These are phyloP conservation scores for Pica pica DNA, from an alignment of 2,113 vertebrate species.

Conservation along the genomic window DNA sequence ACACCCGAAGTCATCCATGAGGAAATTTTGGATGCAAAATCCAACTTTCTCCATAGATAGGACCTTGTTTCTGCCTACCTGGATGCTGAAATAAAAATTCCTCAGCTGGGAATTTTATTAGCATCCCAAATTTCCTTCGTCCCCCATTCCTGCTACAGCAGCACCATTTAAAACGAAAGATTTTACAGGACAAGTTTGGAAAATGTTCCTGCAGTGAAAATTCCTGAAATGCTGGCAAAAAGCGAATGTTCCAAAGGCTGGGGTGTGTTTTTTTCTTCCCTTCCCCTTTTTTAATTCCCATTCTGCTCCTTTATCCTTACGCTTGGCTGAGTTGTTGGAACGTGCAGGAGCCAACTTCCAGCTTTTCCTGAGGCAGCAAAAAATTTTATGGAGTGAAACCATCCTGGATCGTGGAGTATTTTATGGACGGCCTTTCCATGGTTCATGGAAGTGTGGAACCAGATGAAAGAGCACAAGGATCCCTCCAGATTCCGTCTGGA, in stretches of 20 bases:
- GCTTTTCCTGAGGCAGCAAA: neutral
- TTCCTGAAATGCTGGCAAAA: neutral
- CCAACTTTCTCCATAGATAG: fast-evolving
- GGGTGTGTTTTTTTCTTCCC: neutral
- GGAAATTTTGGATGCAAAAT: neutral
- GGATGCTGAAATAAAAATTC: neutral
- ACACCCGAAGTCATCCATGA: neutral
- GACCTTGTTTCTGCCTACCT: neutral
- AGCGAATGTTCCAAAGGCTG: neutral
- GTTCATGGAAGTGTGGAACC: fast-evolving
- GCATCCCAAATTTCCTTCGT: neutral
- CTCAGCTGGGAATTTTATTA: neutral
- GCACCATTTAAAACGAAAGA: neutral
- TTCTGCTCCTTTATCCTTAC: neutral
- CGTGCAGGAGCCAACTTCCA: neutral
- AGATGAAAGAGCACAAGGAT: neutral
- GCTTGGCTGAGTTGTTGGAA: constrained; percentile 4
- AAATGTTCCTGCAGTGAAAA: neutral
- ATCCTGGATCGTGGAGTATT: neutral
- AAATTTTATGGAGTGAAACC: neutral
- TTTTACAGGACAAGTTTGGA: neutral
- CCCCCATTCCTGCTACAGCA: neutral
- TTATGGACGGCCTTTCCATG: neutral
- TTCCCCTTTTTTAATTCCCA: neutral
- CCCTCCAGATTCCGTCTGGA: neutral